Conservation (phyloP, 1,140 invertebrate species). For the Nasonia vitripennis region DNA sequence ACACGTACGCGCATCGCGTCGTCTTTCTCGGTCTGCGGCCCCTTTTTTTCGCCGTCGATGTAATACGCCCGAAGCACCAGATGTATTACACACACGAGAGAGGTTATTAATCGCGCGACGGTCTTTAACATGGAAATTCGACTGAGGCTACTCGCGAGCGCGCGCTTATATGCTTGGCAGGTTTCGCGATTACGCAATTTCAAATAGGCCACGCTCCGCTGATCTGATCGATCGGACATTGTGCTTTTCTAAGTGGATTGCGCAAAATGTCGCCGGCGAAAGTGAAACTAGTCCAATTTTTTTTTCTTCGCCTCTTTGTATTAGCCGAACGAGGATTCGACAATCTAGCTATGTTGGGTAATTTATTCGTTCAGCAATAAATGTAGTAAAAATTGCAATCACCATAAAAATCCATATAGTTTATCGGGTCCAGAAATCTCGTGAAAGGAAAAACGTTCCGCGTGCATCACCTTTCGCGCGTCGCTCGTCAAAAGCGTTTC, state of each 20-base stretch:
- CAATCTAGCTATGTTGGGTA: no score
- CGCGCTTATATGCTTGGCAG: neutral
- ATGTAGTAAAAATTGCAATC: no score
- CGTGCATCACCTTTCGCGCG: no score
- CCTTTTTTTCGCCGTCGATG: neutral
- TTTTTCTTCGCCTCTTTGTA: neutral
- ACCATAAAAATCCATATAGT: no score
- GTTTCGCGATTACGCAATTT: slow-evolving; percentile 34
- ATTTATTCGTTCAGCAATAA: no score
- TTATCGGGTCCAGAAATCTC: no score
- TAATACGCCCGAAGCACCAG: neutral
- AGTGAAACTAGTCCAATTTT: slow-evolving; percentile 5
- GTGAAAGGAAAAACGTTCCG: no score
- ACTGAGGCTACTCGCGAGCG: neutral
- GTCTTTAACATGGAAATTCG: slow-evolving; percentile 2
- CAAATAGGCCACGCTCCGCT: neutral
- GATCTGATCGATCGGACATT: slow-evolving; percentile 13
- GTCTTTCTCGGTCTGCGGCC: neutral
- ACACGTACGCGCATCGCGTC: neutral
- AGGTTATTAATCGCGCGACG: neutral
- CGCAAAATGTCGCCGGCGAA: slow-evolving; percentile 11
- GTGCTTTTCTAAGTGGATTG: slow-evolving; percentile 22
- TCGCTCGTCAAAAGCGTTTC: no score
- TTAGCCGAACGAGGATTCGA: no score
- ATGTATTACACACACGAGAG: neutral